These are phyloP conservation scores for Macropis europaea DNA, from an alignment of 2,888 invertebrate species.

Conservation along the genomic window DNA sequence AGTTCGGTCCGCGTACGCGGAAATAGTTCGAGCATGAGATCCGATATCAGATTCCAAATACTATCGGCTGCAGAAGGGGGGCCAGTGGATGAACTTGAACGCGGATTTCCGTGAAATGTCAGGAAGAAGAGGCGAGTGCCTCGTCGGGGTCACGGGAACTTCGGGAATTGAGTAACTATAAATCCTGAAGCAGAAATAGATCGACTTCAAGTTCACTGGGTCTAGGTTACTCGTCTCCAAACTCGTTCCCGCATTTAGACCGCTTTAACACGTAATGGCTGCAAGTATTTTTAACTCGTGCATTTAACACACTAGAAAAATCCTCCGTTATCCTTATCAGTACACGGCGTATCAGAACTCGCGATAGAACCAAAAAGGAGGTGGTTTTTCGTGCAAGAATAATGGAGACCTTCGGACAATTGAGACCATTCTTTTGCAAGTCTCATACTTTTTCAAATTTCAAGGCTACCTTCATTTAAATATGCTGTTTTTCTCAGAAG, in stretches of 20 bases:
- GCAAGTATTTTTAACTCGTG: too few species aligned
- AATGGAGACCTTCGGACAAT: too few species aligned
- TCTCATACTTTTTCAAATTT: too few species aligned
- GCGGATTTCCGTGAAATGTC: constrained; percentile 46
- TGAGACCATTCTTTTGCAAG: too few species aligned
- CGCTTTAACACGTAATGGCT: too few species aligned
- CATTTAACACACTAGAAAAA: too few species aligned
- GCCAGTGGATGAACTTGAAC: constrained; percentile 41
- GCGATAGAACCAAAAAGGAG: too few species aligned
- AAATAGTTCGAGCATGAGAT: constrained; percentile 30
- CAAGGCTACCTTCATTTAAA: too few species aligned
- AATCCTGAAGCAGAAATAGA: constrained; percentile 47
- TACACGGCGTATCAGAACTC: too few species aligned
- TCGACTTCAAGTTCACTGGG: constrained; percentile 45
- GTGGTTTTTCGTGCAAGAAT: too few species aligned
- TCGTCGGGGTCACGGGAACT: constrained; percentile 26
- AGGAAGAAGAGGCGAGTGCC: constrained; percentile 9
- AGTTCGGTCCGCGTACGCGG: background rate
- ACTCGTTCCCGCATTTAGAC: background rate
- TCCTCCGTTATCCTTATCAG: too few species aligned
- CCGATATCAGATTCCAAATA: constrained; percentile 34
- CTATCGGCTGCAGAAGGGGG: constrained; percentile 21
- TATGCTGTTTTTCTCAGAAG: too few species aligned
- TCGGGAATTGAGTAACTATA: constrained; percentile 40
- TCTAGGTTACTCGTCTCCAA: constrained; percentile 31